A percentile compares a stretch with the other conserved stretches of the same genome.
These are phyloP conservation scores for Chironomus tepperi DNA, from an alignment of 1,140 invertebrate species.

Conservation along the genomic window DNA sequence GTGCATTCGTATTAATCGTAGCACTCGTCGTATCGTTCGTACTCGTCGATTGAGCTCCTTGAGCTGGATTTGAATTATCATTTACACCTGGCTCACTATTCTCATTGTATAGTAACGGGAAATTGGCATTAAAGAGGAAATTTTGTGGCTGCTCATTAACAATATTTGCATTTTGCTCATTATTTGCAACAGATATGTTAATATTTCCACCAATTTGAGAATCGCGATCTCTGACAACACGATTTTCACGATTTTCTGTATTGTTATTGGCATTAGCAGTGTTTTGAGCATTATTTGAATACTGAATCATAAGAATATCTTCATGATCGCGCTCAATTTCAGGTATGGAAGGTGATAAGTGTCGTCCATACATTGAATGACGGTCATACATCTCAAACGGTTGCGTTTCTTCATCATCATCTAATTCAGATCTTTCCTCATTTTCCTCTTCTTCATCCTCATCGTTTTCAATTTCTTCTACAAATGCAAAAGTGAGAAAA, in stretches of 20 bases:
- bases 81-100: not conserved
- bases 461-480: slow-evolving; percentile 40
- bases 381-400: slow-evolving; percentile 42
- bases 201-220: slow-evolving; percentile 31
- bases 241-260: slow-evolving; percentile 1
- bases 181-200: slow-evolving; percentile 30
- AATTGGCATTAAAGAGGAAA: slow-evolving; percentile 19
- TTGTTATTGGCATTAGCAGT: slow-evolving; percentile 15
- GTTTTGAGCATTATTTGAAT: slow-evolving; percentile 39
- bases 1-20: slow-evolving; percentile 5
- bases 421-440: slow-evolving; percentile 53
- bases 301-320: slow-evolving; percentile 55
- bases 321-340: slow-evolving; percentile 47
- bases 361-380: slow-evolving; percentile 41
- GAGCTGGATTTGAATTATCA: slow-evolving; percentile 15
- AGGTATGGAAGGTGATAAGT: slow-evolving; percentile 44
- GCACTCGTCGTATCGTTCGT: not conserved
- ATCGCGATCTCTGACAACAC: not conserved
- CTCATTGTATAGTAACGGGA: not conserved
- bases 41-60: not conserved
- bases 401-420: slow-evolving; percentile 41
- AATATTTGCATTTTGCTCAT: not conserved
- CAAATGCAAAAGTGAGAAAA: not conserved
- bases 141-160: slow-evolving; percentile 12
- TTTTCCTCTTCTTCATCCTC: slow-evolving; percentile 57